These are phyloP conservation scores for Callipepla squamata DNA, from an alignment of 2,113 vertebrate species.

Conservation along the genomic window DNA sequence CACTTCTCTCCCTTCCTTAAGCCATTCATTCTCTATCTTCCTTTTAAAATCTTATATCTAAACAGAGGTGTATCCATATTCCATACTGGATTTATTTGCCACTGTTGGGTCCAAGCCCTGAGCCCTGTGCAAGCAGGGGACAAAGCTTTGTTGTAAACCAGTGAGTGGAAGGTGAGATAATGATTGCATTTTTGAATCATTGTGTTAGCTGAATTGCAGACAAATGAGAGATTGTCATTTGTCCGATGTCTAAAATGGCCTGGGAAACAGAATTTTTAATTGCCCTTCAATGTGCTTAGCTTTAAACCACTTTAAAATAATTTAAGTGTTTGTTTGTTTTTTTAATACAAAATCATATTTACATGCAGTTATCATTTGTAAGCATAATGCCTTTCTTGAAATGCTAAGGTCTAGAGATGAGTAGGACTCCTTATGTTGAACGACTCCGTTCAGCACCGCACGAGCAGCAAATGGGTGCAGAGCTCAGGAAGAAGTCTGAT, in stretches of 20 bases:
- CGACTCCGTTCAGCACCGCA: background rate
- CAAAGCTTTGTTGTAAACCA: constrained; percentile 23
- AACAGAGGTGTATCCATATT: background rate
- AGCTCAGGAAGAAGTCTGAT: background rate
- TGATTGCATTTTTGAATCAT: constrained; percentile 44
- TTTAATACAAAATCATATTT: constrained; percentile 61
- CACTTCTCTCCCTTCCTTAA: background rate
- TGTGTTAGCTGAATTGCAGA: background rate
- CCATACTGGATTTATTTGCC: background rate
- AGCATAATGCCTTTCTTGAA: constrained; percentile 69
- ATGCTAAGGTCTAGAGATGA: constrained; percentile 72
- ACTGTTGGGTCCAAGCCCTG: constrained; percentile 53
- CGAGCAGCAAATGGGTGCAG: background rate
- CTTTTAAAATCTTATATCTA: constrained; percentile 28
- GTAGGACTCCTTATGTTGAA: background rate
- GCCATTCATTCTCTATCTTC: background rate
- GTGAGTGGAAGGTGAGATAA: constrained; percentile 24
- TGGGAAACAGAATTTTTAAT: constrained; percentile 74
- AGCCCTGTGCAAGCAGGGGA: background rate
- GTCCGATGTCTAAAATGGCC: constrained; percentile 10
- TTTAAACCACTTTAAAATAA: constrained; percentile 63
- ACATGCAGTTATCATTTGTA: constrained; percentile 66
- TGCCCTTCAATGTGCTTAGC: constrained; percentile 71
- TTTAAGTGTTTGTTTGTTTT: constrained; percentile 7
- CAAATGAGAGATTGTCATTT: constrained; percentile 32